phyloP scores from a whole-genome alignment of 1,140 invertebrate genomes.

The Camponotus pennsylvanicus region DNA sequence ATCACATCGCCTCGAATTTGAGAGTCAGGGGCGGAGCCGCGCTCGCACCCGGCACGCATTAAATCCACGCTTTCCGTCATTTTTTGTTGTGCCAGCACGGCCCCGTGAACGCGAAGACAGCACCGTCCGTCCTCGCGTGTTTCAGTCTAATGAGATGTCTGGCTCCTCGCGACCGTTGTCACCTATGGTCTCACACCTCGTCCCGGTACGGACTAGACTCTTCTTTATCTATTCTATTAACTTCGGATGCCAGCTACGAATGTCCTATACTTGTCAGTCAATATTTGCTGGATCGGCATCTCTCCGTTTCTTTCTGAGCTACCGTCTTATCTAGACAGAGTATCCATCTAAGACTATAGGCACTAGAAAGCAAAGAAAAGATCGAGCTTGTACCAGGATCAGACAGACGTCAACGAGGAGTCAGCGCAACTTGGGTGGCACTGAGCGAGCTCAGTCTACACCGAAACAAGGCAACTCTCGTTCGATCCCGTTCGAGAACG shows the following conservation, averaged over 20 bases:
- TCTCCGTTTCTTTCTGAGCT: slow-evolving; percentile 11
- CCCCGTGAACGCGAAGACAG: slow-evolving; percentile 15
- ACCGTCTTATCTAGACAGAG: not conserved
- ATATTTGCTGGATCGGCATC: not conserved
- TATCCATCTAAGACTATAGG: slow-evolving; percentile 11
- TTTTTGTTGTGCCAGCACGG: slow-evolving; percentile 28
- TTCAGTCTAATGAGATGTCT: slow-evolving; percentile 57
- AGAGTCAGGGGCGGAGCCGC: slow-evolving; percentile 38
- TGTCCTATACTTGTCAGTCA: not conserved
- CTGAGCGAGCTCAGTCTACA: not conserved
- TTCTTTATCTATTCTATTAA: not conserved
- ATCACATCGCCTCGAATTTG: slow-evolving; percentile 36
- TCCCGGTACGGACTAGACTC: slow-evolving; percentile 11
- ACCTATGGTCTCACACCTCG: slow-evolving; percentile 7
- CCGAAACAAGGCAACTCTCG: not conserved
- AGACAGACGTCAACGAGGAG: slow-evolving; percentile 21
- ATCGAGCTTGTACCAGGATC: not conserved
- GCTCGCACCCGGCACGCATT: slow-evolving; percentile 40
- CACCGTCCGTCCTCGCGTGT: slow-evolving; percentile 33
- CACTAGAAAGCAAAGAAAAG: slow-evolving; percentile 35
- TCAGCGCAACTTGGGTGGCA: not conserved
- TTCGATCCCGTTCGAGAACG: slow-evolving; percentile 33
- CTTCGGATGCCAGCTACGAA: not conserved
- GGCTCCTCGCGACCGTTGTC: slow-evolving; percentile 27
- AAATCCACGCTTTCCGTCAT: slow-evolving; percentile 21